Evolutionary conservation across 2,113 vertebrate genomes (phyloP), one percentile per base, ranked within the genome.

Genomic region (Oxyura jamaicensis): DNA sequence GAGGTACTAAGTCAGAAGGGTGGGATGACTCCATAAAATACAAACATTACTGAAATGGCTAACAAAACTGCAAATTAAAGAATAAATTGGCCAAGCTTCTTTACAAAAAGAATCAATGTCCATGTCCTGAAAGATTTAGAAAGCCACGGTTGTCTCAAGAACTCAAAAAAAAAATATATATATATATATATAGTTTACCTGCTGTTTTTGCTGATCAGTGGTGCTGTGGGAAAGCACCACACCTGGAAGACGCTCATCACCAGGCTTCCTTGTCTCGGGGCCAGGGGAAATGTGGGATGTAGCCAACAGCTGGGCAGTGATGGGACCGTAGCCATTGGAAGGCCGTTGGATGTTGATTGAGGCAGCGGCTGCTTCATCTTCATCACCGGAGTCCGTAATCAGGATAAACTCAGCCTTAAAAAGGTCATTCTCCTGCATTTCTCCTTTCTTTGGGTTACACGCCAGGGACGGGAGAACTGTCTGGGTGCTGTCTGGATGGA

Each of bases 401-500:
- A 98, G 97, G 90, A 99, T 98, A 94, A 98, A 98, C 77, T 99
- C 98, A 10, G 98, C 98, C 97, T 98, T 99, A 88, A 99, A 99
- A 92, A 98, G 97, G 66, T 98, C 97, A 78, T 97, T 94, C 67
- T 98, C 98, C 42, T 98, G 97, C 98, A 98, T 98, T 91, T 93
- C 97, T 91, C 93, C 95, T 91, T 89, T 26, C 22, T 73, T 96
- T 3, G 23, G 26, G 76, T 94, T 76, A 68, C 28, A 26, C 52
- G 26, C 28, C 4, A 11, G 74, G 83, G 71, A 77, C 93, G 87
- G 90, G 80, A 92, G 96, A 93, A 73, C n/a, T 0, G 60, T 93
- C 81, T 1, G 66, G 26, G n/a, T 67, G 44, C 36, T 74, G 39
- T 90, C 85, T 89, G 75, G 66, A 66, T 9, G 11, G 59, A 65